Evolutionary conservation across 1,140 invertebrate genomes (phyloP).

Genomic region (Drosophila suzukii): DNA sequence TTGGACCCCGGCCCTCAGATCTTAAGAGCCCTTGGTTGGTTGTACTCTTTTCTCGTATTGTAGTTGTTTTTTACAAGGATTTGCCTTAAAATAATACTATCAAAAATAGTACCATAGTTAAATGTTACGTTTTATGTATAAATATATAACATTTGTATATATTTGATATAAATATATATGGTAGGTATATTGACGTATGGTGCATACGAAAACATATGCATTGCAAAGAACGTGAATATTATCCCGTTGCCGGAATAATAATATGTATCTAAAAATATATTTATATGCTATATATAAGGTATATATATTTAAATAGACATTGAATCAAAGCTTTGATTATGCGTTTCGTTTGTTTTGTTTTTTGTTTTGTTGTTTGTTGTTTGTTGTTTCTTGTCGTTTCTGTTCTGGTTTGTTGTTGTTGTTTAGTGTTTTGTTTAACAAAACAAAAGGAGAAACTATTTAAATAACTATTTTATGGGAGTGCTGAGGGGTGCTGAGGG

Average conservation of each 20-base stretch:
- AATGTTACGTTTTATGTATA: conserved; percentile 75
- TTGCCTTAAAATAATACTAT: conserved; percentile 83
- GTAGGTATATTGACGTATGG: conserved; percentile 67
- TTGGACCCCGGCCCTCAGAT: conserved; percentile 20
- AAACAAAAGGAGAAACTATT: conserved; percentile 79
- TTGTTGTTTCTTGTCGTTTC: conserved; percentile 53
- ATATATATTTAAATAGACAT: conserved; percentile 80
- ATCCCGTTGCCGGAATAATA: conserved; percentile 77
- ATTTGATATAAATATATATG: conserved; percentile 61
- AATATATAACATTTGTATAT: conserved; percentile 75
- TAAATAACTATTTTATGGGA: conserved; percentile 74
- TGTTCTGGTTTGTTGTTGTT: conserved; percentile 49
- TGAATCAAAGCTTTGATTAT: conserved; percentile 80
- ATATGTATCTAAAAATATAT: conserved; percentile 83
- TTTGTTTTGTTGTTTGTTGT: conserved; percentile 29
- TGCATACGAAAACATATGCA: conserved; percentile 84
- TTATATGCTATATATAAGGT: conserved; percentile 81
- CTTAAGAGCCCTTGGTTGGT: conserved; percentile 33
- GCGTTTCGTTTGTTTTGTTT: conserved; percentile 54
- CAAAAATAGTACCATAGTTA: conserved; percentile 81
- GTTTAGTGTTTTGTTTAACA: conserved; percentile 79
- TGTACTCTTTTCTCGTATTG: conserved; percentile 47
- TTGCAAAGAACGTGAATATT: conserved; percentile 78
- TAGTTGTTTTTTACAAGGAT: conserved; percentile 76
- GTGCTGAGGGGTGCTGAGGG: conserved; percentile 7